phyloP scores from a whole-genome alignment of 1,140 invertebrate genomes.

The Rhopalosiphum maidis region DNA sequence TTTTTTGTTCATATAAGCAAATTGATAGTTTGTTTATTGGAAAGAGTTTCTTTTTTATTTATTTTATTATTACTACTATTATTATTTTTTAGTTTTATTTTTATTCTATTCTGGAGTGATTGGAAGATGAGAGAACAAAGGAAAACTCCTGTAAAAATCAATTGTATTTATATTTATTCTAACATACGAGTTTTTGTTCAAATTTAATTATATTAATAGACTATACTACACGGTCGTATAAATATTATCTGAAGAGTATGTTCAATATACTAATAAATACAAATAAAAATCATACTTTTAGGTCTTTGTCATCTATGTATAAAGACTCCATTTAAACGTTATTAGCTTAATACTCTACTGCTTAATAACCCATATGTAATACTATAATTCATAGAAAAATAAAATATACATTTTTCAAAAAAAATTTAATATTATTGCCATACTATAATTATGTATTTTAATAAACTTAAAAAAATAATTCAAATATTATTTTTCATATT shows the following conservation, averaged over 20 bases:
- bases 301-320: background rate
- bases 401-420: no score
- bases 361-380: no score
- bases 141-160: background rate
- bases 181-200: background rate
- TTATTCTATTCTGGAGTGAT: slow-evolving; percentile 8
- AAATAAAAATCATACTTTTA: background rate
- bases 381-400: no score
- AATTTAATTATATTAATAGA: background rate
- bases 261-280: background rate
- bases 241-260: background rate
- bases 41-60: background rate
- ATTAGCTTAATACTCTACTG: background rate
- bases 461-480: no score
- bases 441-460: no score
- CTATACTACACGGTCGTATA: background rate
- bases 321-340: background rate
- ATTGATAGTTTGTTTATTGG: slow-evolving; percentile 4
- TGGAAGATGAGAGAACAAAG: background rate
- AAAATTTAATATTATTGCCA: no score
- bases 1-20: background rate
- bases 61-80: slow-evolving; percentile 12
- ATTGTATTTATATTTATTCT: background rate
- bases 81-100: slow-evolving; percentile 9
- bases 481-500: no score